Evolutionary conservation across 2,113 vertebrate species (phyloP).

Genomic region (Scytalopus superciliaris): DNA sequence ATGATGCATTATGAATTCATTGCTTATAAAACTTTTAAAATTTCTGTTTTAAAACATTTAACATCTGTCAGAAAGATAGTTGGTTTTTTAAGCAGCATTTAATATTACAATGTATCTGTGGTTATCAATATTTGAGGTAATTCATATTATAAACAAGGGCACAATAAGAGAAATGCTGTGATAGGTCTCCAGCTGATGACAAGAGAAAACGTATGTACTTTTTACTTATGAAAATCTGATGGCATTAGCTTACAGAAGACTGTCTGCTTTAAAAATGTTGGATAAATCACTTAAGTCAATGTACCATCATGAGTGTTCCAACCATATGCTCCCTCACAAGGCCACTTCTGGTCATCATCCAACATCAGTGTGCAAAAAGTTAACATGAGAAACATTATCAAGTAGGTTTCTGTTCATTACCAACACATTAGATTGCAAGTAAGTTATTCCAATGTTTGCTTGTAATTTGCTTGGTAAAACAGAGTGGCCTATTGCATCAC

Average conservation of each 20-base stretch:
- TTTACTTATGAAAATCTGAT: neutral
- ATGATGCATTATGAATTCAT: neutral
- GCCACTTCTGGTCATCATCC: neutral
- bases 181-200: neutral
- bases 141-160: neutral
- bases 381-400: neutral
- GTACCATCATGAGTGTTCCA: neutral
- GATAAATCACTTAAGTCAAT: neutral
- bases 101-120: neutral
- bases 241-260: neutral
- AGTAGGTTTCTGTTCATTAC: neutral
- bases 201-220: neutral
- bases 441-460: neutral
- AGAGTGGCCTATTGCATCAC: neutral
- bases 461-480: neutral
- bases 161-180: neutral
- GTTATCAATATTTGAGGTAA: neutral
- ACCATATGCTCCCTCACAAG: neutral
- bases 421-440: neutral
- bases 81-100: neutral
- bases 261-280: neutral
- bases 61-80: neutral
- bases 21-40: neutral
- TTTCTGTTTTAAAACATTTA: neutral
- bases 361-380: neutral